Base-by-base conservation (phyloP, 2,888 invertebrate genomes). In the Loripinus fragilis region DNA sequence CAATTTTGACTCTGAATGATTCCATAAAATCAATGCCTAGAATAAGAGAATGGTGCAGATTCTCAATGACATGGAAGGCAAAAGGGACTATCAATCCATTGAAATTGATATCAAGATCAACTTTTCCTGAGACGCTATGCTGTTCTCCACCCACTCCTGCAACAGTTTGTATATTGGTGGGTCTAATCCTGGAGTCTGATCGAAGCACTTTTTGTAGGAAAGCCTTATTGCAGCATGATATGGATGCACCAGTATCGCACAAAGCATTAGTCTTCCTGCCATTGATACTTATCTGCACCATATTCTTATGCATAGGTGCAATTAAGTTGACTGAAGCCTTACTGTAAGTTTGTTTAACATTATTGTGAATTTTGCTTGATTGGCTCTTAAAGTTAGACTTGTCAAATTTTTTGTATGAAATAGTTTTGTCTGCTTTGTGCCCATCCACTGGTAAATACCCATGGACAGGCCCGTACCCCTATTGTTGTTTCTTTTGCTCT, bases 21-120 rank as follows among this genome's bases (percentile, higher is more conserved):
- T 66, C 38, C 66, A 80, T 60, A 42, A 83, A 80, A 67, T 83
- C 80, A 33, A 72, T 38, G 15, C 79, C 83, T 25, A 80, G n/a
- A 15, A 80, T 78, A 8, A 83, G 45, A 25, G 77, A 70, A 45
- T 83, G 78, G 28, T 83, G 79, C 20, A 83, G 35, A 41, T 71
- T 71, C 66, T 79, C 73, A 66, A 83, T 64, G n/a, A n/a, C n/a
- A n/a, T n/a, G n/a, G n/a, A n/a, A n/a, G n/a, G n/a, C n/a, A n/a
- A n/a, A n/a, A n/a, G n/a, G 80, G 42, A 67, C 41, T 0, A 25
- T 38, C 12, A 42, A 10, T 20, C 72, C 74, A 35, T 66, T 42
- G 50, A 81, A 73, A 23, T 12, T n/a, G 33, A 78, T 41, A 12
- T 64, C 33, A 20, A 81, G 33, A 17, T 64, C 42, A 1, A 78